A percentile compares a stretch with the other conserved stretches of the same genome.
These are phyloP conservation scores for Kryptolebias ocellatus DNA, from an alignment of 2,797 vertebrate species.

Conservation along the genomic window DNA sequence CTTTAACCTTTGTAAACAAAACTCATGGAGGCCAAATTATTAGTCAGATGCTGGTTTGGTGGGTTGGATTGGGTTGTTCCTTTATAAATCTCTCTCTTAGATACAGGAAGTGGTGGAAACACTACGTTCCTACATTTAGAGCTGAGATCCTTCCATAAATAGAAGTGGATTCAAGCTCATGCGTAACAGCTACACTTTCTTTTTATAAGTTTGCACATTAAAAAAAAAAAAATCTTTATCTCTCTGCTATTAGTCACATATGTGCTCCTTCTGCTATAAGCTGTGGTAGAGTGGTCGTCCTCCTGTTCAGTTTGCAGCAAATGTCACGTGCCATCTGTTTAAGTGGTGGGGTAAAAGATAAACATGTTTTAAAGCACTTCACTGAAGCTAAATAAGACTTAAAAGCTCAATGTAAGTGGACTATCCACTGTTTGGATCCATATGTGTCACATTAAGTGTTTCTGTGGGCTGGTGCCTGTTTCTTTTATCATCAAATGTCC, in stretches of 20 bases:
- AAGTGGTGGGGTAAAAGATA: neutral
- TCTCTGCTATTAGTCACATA: conserved; percentile 5
- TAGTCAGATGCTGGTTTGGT: too few species aligned
- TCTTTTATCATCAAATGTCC: conserved; percentile 15
- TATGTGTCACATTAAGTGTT: conserved; percentile 23
- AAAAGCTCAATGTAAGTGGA: neutral
- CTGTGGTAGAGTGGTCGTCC: neutral
- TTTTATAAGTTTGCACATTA: neutral
- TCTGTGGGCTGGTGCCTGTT: conserved; percentile 23
- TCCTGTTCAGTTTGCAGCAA: neutral
- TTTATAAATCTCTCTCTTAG: too few species aligned
- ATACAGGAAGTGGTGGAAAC: too few species aligned
- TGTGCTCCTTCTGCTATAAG: conserved; percentile 17
- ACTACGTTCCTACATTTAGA: neutral
- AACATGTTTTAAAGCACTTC: neutral
- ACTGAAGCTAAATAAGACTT: neutral
- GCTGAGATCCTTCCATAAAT: too few species aligned
- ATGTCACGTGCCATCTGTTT: neutral
- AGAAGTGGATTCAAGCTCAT: neutral
- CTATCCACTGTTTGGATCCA: conserved; percentile 4
- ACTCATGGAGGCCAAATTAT: neutral
- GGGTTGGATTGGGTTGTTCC: too few species aligned
- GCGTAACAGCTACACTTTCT: neutral
- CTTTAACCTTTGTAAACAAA: neutral
- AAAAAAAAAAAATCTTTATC: neutral